Base-by-base conservation (phyloP, 1,140 invertebrate genomes). In the Phortica variegata region DNA sequence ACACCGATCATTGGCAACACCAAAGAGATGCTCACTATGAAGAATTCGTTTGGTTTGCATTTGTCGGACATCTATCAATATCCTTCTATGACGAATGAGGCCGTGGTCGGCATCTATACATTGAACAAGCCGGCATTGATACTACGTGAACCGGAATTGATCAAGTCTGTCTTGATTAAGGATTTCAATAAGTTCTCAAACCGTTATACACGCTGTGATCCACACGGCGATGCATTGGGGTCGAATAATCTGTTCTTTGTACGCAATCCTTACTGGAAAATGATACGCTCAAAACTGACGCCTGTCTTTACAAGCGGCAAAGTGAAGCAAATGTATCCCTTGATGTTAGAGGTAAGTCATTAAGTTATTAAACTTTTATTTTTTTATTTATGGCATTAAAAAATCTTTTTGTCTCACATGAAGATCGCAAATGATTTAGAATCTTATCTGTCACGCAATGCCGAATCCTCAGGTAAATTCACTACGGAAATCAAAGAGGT, bases 291-390 rank as follows among this genome's bases (percentile, higher is more conserved):
- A 0, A 81, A 81, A 47, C 52, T 84, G 3, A 78, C 79, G 0
- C 80, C 81, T 0, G 77, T 80, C 6, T 84, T 84, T 44, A 81
- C 81, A 2, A 78, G 79, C 5, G 77, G 76, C 3, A 83, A 82
- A 47, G 54, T 84, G 1, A 83, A 80, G 47, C 74, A 73, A 23
- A 81, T 84, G 80, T 82, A 82, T 62, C 73, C 75, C 18, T 56
- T 82, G 13, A 59, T 82, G 55, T 60, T 45, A 21, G 77, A 82
- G 59, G 51, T 75, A 43, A 48, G 36, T 41, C 8, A 3, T 17
- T 12, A 1, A 13, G 2, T 0, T 19, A 12, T 5, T 31, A 17
- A 47, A 42, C n/a, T 31, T 39, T 38, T 39, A 5, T 36, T 4
- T 26, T 15, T 15, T 13, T 32, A 47, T 9, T 31, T 17, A 15